Percentiles rank a stretch among this genome's conserved stretches.
These are phyloP conservation scores for Caenorhabditis uteleia DNA, from an alignment of 2,888 invertebrate species.

Conservation along the genomic window DNA sequence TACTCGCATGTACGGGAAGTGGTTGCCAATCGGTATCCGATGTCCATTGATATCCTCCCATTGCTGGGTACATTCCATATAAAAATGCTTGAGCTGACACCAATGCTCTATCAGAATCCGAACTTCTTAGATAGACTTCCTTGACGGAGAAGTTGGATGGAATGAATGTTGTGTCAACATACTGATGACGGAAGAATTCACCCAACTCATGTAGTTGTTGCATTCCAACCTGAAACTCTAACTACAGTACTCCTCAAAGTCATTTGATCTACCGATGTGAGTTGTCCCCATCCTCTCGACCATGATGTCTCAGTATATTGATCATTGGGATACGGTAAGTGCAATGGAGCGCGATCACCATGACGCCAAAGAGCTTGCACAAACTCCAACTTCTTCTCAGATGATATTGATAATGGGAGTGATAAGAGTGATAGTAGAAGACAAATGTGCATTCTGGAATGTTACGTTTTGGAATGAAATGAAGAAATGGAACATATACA, in stretches of 20 bases:
- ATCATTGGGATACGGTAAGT: conserved; percentile 48
- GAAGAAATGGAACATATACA: too few relatives aligned
- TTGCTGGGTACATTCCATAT: conserved; percentile 78
- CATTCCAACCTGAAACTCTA: conserved; percentile 62
- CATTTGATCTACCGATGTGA: conserved; percentile 47
- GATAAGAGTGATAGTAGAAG: too few relatives aligned
- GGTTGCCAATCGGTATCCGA: conserved; percentile 53
- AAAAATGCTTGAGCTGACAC: conserved; percentile 86
- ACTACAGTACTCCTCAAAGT: not conserved
- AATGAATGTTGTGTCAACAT: conserved; percentile 34
- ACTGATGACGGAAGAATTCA: conserved; percentile 50
- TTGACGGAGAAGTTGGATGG: conserved; percentile 28
- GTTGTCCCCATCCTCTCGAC: conserved; percentile 45
- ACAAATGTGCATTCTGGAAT: too few relatives aligned
- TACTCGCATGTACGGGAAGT: conserved; percentile 52
- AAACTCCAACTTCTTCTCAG: conserved; percentile 36
- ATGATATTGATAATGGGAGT: too few relatives aligned
- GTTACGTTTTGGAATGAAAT: too few relatives aligned
- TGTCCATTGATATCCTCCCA: conserved; percentile 16
- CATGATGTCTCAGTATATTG: conserved; percentile 35
- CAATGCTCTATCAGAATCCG: conserved; percentile 70
- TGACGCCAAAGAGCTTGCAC: conserved; percentile 79
- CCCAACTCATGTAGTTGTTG: conserved; percentile 55
- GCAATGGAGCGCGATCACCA: conserved; percentile 76
- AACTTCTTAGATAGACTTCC: conserved; percentile 69